Conservation (phyloP, 1,140 invertebrate species). For the Cydia strobilella region DNA sequence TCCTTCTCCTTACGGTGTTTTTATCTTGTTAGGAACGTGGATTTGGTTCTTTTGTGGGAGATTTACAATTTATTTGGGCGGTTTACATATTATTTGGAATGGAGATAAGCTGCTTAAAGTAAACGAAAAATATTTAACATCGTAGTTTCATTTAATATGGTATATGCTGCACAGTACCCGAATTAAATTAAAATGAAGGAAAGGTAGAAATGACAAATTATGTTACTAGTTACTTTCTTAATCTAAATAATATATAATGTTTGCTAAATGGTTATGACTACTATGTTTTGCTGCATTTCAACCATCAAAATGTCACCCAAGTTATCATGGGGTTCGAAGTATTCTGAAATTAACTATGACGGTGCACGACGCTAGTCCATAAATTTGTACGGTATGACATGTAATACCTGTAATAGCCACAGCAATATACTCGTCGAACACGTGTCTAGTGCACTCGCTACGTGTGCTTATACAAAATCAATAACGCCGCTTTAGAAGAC, state of each 20-base stretch:
- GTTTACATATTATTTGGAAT: conserved; percentile 4
- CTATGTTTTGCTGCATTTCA: too few relatives aligned
- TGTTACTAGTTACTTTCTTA: too few relatives aligned
- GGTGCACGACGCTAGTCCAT: neutral
- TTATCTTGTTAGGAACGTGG: conserved; percentile 36
- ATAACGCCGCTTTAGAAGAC: conserved; percentile 56
- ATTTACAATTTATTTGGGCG: neutral
- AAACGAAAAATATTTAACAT: neutral
- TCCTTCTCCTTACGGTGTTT: conserved; percentile 36
- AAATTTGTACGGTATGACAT: neutral
- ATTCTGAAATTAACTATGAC: neutral
- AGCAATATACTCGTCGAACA: conserved; percentile 3
- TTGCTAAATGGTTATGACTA: too few relatives aligned
- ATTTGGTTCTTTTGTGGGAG: conserved; percentile 28
- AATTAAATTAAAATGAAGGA: too few relatives aligned
- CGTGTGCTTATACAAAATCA: conserved; percentile 56
- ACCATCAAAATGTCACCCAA: too few relatives aligned
- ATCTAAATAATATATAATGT: too few relatives aligned
- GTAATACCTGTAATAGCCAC: conserved; percentile 6
- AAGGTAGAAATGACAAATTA: too few relatives aligned
- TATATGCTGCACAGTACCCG: too few relatives aligned
- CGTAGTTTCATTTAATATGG: too few relatives aligned
- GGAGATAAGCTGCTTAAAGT: neutral
- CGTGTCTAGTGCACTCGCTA: conserved; percentile 31
- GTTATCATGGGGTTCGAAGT: neutral